Evolutionary conservation across 2,888 invertebrate genomes (phyloP).

Genomic region (Leptinotarsa haldemani): DNA sequence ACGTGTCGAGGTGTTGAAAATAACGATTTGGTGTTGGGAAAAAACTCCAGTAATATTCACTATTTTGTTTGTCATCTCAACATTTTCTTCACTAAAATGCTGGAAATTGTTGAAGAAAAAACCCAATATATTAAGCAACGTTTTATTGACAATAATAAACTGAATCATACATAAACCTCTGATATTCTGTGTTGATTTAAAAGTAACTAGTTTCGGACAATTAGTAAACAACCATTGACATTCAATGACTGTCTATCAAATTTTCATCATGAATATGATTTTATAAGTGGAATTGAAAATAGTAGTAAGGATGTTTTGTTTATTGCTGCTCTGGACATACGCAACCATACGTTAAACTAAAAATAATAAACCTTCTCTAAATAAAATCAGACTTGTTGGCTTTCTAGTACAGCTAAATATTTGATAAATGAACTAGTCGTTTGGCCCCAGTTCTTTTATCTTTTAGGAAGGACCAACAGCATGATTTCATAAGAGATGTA

Average conservation of each 20-base stretch:
- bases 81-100: no score
- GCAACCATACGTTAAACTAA: not conserved
- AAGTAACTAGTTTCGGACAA: not conserved
- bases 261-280: no score
- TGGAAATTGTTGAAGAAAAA: not conserved
- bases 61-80: no score
- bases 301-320: no score
- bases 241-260: not conserved
- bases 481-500: no score
- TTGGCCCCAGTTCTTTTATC: conserved; percentile 5
- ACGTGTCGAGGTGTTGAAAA: no score
- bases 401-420: not conserved
- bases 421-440: conserved; percentile 9
- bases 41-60: no score
- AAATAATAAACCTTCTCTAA: not conserved
- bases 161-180: not conserved
- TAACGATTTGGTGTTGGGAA: no score
- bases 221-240: not conserved
- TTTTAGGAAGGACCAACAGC: not conserved
- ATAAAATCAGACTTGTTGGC: not conserved
- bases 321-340: no score
- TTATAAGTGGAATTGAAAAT: no score
- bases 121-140: not conserved
- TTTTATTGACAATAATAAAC: conserved; percentile 9
- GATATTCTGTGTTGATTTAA: not conserved